Evolutionary conservation across 2,113 vertebrate genomes (phyloP).

Genomic region (Oryzias melastigma): DNA sequence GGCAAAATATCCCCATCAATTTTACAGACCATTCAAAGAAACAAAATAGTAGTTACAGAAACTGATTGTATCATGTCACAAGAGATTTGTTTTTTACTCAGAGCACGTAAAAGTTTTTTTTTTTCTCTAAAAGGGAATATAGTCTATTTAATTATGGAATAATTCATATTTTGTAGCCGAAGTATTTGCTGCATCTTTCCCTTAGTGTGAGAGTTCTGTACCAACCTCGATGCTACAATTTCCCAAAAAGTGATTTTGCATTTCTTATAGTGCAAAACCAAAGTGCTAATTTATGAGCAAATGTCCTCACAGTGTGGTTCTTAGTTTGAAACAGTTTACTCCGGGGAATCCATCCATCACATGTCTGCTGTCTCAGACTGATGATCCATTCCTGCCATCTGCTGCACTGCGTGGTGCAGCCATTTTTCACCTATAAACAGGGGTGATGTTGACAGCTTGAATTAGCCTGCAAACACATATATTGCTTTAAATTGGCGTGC

Average conservation of each 20-base stretch:
- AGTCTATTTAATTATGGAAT: too few species aligned
- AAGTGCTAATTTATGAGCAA: conserved; percentile 55
- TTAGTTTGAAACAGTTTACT: conserved; percentile 63
- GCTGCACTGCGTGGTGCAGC: conserved; percentile 68
- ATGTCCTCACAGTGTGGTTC: conserved; percentile 58
- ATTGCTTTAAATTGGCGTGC: conserved; percentile 71
- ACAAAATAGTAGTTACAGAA: too few species aligned
- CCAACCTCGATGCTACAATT: not conserved
- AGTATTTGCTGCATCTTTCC: too few species aligned
- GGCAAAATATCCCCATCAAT: too few species aligned
- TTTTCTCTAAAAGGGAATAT: too few species aligned
- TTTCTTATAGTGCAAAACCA: conserved; percentile 24
- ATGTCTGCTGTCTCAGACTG: conserved; percentile 69
- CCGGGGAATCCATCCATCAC: conserved; percentile 73
- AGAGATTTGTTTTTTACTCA: too few species aligned
- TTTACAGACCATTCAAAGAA: too few species aligned
- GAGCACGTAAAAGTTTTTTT: too few species aligned
- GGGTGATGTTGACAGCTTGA: conserved; percentile 73
- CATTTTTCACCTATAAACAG: conserved; percentile 77
- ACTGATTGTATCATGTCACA: too few species aligned
- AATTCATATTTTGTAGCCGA: too few species aligned
- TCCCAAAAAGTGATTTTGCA: conserved; percentile 1
- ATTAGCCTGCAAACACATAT: conserved; percentile 74
- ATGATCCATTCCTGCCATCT: conserved; percentile 77
- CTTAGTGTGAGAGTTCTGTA: too few species aligned